Base-by-base conservation (phyloP, 2,888 invertebrate genomes). In the Chironomus riparius region DNA sequence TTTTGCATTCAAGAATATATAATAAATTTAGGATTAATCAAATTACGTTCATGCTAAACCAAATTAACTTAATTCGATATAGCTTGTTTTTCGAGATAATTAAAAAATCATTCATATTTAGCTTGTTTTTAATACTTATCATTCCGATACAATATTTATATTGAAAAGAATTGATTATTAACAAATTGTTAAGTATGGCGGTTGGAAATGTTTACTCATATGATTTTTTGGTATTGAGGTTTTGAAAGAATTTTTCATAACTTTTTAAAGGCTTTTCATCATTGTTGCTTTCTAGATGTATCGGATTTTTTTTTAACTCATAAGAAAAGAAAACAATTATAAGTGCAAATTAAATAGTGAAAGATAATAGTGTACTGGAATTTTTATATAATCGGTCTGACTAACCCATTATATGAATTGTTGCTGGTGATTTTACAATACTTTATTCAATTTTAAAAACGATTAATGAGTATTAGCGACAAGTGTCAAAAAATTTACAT, bases 341-440 rank as follows among this genome's bases (percentile, higher is more conserved):
- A 56, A 56, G 56, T 56, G 56, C 56, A 56, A 56, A 38, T 38
- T 38, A 38, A 38, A 38, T 38, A 38, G 38, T 56, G 56, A 18
- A 56, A 56, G 15, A 18, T 56, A 15, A 56, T 4, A 38, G 38
- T 38, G 38, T 38, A 38, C 38, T 38, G 56, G 15, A 56, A 15
- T 15, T 56, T 56, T 62, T 62, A 12, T 62, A 72, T 50, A 69
- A 56, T 69, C 69, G 76, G 69, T 76, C 76, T 76, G 76, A 76
- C 69, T 76, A 76, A 76, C 76, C 76, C 69, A 76, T 68, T 65
- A 15, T n/a, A 24, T 38, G 15, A 74, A 65, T 74, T 76, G 76
- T 76, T 76, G 76, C 76, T 76, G 76, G 76, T 76, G 76, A 61
- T 68, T 48, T 56, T 15, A 15, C 1, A 56, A 18, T 56, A 7